These are phyloP conservation scores for Stegastes partitus DNA, from an alignment of 2,113 vertebrate species.

Conservation along the genomic window DNA sequence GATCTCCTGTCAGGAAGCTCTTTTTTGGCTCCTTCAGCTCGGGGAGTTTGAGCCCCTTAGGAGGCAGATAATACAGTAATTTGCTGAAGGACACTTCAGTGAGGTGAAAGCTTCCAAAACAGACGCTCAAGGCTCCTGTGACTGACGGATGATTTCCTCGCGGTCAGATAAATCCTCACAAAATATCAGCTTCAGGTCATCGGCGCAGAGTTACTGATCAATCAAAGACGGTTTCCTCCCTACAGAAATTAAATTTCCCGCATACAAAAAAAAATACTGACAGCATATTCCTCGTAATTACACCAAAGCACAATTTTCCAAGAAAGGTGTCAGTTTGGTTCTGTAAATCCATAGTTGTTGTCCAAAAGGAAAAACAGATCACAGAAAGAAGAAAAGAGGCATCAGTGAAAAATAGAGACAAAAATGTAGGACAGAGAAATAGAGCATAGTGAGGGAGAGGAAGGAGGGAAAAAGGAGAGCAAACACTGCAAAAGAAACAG, in stretches of 20 bases:
- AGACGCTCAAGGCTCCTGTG: conserved; percentile 26
- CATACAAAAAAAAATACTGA: conserved; percentile 44
- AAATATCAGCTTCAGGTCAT: conserved; percentile 56
- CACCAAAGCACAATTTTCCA: conserved; percentile 24
- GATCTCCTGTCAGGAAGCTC: conserved; percentile 27
- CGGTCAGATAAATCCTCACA: conserved; percentile 43
- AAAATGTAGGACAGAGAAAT: conserved; percentile 79
- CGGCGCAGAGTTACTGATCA: conserved; percentile 22
- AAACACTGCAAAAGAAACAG: conserved; percentile 18
- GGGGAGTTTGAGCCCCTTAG: conserved; percentile 2
- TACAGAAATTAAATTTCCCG: conserved; percentile 45
- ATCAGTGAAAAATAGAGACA: conserved; percentile 42
- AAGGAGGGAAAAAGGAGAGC: conserved; percentile 39
- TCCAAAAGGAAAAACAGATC: conserved; percentile 30
- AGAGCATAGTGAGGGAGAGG: conserved; percentile 66
- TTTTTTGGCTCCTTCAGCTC: conserved; percentile 1
- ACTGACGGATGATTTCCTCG: conserved; percentile 22
- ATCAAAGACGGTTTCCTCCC: conserved; percentile 37
- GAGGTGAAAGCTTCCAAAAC: conserved; percentile 23
- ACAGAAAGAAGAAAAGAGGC: conserved; percentile 43
- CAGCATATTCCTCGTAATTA: conserved; percentile 19
- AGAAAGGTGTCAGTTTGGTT: conserved; percentile 30
- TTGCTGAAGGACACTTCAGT: conserved; percentile 48
- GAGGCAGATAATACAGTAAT: conserved; percentile 20
- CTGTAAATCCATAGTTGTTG: conserved; percentile 53